Percentiles rank a stretch among this genome's conserved stretches.
Conservation (phyloP, 1,140 invertebrate species). For the Aradophagus sp. region DNA sequence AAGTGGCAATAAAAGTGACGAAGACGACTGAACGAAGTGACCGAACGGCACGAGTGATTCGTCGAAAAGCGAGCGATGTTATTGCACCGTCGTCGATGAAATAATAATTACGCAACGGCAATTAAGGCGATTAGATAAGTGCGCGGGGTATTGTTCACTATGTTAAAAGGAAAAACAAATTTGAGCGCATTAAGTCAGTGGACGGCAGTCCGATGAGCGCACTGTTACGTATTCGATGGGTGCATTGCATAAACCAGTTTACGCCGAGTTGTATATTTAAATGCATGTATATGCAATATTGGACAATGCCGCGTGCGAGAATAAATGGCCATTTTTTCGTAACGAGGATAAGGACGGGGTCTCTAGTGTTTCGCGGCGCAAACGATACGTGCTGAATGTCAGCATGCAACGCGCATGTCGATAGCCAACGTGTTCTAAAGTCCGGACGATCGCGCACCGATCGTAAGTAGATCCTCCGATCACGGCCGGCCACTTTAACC, state of each 20-base stretch:
- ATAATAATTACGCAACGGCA: conserved; percentile 42
- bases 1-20: too few species aligned
- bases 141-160: conserved; percentile 17
- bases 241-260: conserved; percentile 48
- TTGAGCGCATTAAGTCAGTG: conserved; percentile 13
- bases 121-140: conserved; percentile 45
- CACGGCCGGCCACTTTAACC: conserved; percentile 38
- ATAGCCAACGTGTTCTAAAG: conserved; percentile 51
- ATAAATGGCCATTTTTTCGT: conserved; percentile 49
- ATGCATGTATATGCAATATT: conserved; percentile 29
- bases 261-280: conserved; percentile 17
- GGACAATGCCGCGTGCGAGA: conserved; percentile 35
- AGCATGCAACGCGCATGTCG: conserved; percentile 46
- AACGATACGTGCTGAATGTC: conserved; percentile 44
- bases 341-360: conserved; percentile 52
- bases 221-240: conserved; percentile 36
- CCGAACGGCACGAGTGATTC: conserved; percentile 15
- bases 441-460: conserved; percentile 40
- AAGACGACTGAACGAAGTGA: too few species aligned
- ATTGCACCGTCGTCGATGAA: conserved; percentile 41
- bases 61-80: conserved; percentile 31
- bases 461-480: conserved; percentile 57
- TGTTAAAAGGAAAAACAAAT: conserved; percentile 38
- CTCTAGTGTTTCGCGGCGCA: conserved; percentile 46
- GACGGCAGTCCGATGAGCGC: conserved; percentile 9